Conservation (phyloP, 2,888 invertebrate genomes). For the Cepaea hortensis region DNA sequence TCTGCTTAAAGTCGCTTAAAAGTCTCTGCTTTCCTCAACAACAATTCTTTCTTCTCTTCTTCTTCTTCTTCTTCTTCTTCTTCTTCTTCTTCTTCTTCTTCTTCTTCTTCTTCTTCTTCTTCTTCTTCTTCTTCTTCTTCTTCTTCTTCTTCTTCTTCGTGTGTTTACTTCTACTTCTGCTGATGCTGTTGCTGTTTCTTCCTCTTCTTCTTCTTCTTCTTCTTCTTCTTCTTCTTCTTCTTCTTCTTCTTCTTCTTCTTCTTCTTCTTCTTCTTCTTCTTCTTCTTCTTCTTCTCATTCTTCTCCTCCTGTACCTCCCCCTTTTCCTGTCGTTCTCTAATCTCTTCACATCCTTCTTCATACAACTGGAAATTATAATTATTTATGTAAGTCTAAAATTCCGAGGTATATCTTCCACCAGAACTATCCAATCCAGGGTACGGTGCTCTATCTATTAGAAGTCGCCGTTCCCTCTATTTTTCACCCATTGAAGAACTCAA, state of each 20-base stretch:
- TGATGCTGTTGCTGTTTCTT: neutral
- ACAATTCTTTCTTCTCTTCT: neutral
- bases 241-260: constrained; percentile 2
- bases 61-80: neutral
- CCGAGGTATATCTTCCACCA: no score
- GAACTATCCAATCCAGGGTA: no score
- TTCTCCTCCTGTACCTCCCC: neutral
- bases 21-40: neutral
- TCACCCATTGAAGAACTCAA: no score
- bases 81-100: neutral
- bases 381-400: no score
- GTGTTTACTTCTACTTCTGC: no score
- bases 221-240: neutral
- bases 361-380: no score
- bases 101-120: neutral
- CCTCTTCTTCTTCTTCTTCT: neutral
- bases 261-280: no score
- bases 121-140: no score
- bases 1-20: neutral
- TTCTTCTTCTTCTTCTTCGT: neutral
- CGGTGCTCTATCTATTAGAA: no score
- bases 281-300: neutral
- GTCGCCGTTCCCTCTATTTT: no score
- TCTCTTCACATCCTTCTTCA: no score
- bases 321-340: no score